Conservation (phyloP, 1,140 invertebrate genomes). For the Druon quercuslanigerum region DNA sequence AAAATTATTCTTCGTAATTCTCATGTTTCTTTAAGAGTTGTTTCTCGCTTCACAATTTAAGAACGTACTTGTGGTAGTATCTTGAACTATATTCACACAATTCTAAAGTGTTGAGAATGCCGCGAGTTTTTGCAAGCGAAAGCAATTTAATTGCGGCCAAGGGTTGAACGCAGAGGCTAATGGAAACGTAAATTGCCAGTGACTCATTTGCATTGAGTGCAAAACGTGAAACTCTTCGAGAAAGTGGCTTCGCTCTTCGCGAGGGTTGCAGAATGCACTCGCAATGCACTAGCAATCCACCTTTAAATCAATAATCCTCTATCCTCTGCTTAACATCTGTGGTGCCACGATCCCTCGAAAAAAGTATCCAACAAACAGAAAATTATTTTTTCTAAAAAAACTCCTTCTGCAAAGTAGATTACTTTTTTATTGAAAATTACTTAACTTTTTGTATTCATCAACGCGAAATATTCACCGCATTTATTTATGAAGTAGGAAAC, state of each 20-base stretch:
- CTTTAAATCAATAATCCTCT: neutral
- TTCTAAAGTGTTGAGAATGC: conserved; percentile 6
- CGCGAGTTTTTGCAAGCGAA: conserved; percentile 20
- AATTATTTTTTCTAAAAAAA: too few relatives aligned
- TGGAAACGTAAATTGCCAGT: conserved; percentile 64
- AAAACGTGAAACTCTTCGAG: conserved; percentile 51
- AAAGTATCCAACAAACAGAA: neutral
- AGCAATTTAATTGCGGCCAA: conserved; percentile 32
- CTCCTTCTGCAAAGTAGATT: neutral
- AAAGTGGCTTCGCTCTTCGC: conserved; percentile 34
- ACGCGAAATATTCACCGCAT: neutral
- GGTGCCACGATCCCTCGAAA: neutral
- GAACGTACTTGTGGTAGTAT: neutral
- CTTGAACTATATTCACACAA: neutral
- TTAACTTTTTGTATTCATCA: neutral
- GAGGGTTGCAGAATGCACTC: neutral
- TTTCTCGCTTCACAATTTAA: neutral
- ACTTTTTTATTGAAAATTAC: neutral
- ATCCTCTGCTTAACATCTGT: neutral
- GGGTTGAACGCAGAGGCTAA: conserved; percentile 48
- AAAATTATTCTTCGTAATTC: neutral
- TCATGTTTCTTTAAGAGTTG: neutral
- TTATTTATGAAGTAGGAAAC: conserved; percentile 18
- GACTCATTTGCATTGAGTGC: conserved; percentile 60
- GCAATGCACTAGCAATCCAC: neutral